A percentile compares a stretch with the other conserved stretches of the same genome.
phyloP scores from a whole-genome alignment of 2,797 vertebrate species.

The Cossypha niveicapilla region DNA sequence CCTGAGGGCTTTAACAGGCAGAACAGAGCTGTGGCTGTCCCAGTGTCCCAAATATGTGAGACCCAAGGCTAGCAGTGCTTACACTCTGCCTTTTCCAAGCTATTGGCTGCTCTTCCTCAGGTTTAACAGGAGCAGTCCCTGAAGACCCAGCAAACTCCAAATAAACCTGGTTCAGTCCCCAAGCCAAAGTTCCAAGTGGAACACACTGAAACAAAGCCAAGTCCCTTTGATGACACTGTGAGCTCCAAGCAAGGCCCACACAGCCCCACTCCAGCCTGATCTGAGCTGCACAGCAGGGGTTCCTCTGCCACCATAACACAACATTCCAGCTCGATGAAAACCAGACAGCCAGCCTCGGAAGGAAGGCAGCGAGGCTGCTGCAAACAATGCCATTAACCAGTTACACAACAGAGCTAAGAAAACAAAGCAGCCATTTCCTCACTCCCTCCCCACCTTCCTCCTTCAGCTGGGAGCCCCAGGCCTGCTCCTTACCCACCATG shows the following conservation, averaged over 20 bases:
- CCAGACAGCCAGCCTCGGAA: not conserved
- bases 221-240: rapidly evolving
- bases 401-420: conserved; percentile 26
- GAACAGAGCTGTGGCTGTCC: not conserved
- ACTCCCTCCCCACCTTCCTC: not conserved
- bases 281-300: not conserved
- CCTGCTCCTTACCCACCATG: not conserved
- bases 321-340: conserved; percentile 35
- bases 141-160: not conserved
- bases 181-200: not conserved
- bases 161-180: not conserved
- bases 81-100: not conserved
- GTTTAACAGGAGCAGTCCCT: not conserved
- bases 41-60: not conserved
- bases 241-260: not conserved
- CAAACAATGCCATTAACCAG: conserved; percentile 39
- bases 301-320: not conserved
- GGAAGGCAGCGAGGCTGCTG: not conserved
- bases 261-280: not conserved
- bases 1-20: not conserved
- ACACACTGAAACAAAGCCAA: not conserved
- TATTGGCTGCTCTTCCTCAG: not conserved
- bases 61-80: not conserved
- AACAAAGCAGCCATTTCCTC: conserved; percentile 45
- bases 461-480: not conserved